These are phyloP conservation scores for Sus scrofa DNA, from an alignment of 2,113 vertebrate genomes.

Conservation along the genomic window DNA sequence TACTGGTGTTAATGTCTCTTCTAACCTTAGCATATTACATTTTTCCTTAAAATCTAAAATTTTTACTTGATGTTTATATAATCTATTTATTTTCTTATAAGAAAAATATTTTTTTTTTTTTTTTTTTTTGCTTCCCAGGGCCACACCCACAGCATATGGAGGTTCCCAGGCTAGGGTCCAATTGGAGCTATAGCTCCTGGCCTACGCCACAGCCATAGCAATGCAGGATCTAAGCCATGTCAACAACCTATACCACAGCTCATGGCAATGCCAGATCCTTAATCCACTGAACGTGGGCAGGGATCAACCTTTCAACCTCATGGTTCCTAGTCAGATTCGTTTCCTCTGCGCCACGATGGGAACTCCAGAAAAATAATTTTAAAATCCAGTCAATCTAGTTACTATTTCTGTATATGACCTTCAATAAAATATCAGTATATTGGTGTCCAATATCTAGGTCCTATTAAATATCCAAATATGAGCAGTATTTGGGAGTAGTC, in stretches of 20 bases:
- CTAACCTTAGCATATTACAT: background rate
- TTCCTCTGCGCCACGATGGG: too few species aligned
- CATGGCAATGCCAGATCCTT: too few species aligned
- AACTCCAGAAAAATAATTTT: background rate
- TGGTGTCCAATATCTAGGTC: background rate
- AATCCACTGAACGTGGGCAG: too few species aligned
- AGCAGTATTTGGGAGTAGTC: background rate
- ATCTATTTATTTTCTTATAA: background rate
- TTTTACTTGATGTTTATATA: background rate
- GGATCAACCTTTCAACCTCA: too few species aligned
- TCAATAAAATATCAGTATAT: background rate
- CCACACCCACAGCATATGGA: too few species aligned
- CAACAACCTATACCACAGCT: too few species aligned
- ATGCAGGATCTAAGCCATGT: too few species aligned
- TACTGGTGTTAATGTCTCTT: background rate
- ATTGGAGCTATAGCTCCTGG: too few species aligned
- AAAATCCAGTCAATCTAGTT: background rate
- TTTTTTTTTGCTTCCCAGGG: too few species aligned
- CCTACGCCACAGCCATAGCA: too few species aligned
- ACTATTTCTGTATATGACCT: background rate
- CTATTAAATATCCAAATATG: background rate
- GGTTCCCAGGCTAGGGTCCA: too few species aligned
- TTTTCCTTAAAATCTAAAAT: background rate
- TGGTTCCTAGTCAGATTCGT: too few species aligned
- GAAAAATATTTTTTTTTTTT: background rate